phyloP scores from a whole-genome alignment of 2,113 vertebrate genomes.

The Cephalopterus ornatus region DNA sequence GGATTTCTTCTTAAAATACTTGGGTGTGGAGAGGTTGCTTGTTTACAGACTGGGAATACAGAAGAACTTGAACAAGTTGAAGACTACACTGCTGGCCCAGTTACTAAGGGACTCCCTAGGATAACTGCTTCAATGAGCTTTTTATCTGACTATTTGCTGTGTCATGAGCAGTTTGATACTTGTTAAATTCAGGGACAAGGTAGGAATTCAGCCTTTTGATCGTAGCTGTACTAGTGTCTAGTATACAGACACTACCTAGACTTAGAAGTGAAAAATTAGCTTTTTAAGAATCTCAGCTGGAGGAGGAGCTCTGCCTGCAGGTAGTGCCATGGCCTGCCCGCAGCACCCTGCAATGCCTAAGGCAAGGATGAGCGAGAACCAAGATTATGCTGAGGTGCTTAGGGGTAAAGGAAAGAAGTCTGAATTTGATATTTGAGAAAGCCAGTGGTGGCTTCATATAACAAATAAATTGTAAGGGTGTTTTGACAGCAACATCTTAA shows the following conservation, averaged over 20 bases:
- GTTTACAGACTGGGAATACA: background rate
- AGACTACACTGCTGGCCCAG: background rate
- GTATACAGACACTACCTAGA: background rate
- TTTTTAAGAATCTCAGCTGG: background rate
- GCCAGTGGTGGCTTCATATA: background rate
- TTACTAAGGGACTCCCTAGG: background rate
- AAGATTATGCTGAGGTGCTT: background rate
- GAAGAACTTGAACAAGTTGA: background rate
- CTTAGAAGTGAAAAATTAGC: background rate
- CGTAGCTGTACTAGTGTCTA: background rate
- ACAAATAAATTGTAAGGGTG: background rate
- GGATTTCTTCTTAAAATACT: background rate
- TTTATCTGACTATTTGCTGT: background rate
- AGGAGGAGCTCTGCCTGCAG: background rate
- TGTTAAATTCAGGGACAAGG: background rate
- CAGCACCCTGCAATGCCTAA: background rate
- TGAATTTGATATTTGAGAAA: background rate
- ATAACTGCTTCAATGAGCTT: background rate
- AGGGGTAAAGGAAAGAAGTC: background rate
- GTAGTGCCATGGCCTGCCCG: background rate
- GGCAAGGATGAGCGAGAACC: fast-evolving
- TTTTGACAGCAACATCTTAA: background rate
- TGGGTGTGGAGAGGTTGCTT: background rate
- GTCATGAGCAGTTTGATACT: background rate
- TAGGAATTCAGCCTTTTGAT: background rate